Evolutionary conservation across 2,888 invertebrate genomes (phyloP), one percentile per base, ranked within the genome.

Genomic region (Eumerus sabulonum): DNA sequence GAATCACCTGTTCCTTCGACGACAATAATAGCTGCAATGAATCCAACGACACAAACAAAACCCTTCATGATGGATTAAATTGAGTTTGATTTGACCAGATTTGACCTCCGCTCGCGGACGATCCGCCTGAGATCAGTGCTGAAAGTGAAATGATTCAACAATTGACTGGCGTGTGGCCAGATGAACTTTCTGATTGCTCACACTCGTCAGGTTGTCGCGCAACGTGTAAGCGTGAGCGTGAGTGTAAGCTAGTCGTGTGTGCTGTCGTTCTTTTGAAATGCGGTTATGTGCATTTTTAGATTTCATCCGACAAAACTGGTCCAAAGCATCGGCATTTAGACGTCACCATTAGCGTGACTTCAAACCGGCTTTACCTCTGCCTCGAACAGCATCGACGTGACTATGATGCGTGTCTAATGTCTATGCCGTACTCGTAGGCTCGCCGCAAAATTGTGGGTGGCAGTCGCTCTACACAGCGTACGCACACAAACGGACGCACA

Each of bases 1-100:
- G 87, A 84, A 42, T 88, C 88, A 50, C 81, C 82, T 4, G 83
- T 7, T 27, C 27, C 27, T 19, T 51, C 56, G 35, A 40, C 70
- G 18, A 17, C 42, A 57, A 68, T 62, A 51, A 67, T 53, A 40
- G 57, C 56, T 66, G 62, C 73, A 53, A 64, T 51, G 48, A 77
- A 59, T 68, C 77, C 77, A 73, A 77, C 67, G 67, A 77, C 67
- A 59, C 73, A 77, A 73, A 67, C 27, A n/a, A 68, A 48, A 19
- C 67, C 27, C 17, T 77, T 77, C 77, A 77, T 77, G 62, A 63
- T 67, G 51, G 60, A 38, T 47, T 36, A 62, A 63, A 50, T 45
- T 62, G 48, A 62, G 60, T 48, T 48, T 17, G 36, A 62, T 4
- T 7, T 4, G 27, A 40, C 40, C 72, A 42, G 62, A 54, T 48